A percentile compares a stretch with the other conserved stretches of the same genome.
Evolutionary conservation across 2,797 vertebrate species (phyloP).

Genomic region (Sus cebifrons): DNA sequence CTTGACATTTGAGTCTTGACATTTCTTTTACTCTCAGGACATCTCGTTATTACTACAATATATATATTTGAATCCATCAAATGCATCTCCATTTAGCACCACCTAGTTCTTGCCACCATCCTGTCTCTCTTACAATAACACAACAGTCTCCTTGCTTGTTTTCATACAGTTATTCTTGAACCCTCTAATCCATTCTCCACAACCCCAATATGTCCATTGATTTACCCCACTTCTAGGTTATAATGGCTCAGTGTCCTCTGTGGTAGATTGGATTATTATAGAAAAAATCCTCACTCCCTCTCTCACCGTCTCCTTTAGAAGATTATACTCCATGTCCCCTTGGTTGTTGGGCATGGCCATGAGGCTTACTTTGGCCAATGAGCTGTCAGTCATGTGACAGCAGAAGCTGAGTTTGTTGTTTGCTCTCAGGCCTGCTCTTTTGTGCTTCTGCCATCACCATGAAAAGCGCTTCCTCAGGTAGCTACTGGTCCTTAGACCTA

Average conservation of each 20-base stretch:
- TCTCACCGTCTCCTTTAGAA: not conserved
- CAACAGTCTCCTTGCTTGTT: not conserved
- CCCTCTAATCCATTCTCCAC: not conserved
- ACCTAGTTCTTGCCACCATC: not conserved
- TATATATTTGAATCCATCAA: not conserved
- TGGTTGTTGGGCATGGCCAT: not conserved
- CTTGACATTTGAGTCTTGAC: not conserved
- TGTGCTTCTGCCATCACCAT: not conserved
- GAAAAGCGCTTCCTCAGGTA: not conserved
- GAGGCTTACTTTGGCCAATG: not conserved
- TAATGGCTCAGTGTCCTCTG: not conserved
- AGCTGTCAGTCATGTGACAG: not conserved
- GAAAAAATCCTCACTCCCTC: not conserved
- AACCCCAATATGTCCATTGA: not conserved
- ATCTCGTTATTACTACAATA: not conserved
- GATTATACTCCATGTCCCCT: not conserved
- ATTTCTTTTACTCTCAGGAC: not conserved
- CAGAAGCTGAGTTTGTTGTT: not conserved
- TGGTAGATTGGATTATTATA: not conserved
- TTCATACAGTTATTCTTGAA: not conserved
- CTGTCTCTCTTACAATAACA: not conserved
- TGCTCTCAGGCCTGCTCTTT: not conserved
- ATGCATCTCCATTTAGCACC: not conserved
- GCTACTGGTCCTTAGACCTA: not conserved
- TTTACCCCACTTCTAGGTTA: not conserved